Evolutionary conservation across 2,113 vertebrate genomes (phyloP).

Genomic region (Ceyx melanurus): DNA sequence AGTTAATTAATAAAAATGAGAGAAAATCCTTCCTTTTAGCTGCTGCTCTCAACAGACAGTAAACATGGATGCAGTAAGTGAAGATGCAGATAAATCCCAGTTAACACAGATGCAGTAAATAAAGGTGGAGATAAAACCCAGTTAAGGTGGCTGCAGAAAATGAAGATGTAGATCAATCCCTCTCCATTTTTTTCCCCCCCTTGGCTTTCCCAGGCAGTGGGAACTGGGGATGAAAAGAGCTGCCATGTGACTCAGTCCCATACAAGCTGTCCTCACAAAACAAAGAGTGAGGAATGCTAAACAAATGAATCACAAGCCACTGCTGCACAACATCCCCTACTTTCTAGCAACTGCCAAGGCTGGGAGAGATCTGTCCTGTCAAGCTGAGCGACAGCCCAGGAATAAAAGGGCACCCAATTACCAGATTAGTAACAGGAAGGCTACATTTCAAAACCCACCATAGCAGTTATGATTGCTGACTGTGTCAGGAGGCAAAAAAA

Average conservation of each 20-base stretch:
- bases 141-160: background rate
- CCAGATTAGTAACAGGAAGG: background rate
- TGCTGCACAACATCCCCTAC: background rate
- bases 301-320: background rate
- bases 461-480: background rate
- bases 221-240: background rate
- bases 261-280: background rate
- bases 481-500: background rate
- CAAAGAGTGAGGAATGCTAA: background rate
- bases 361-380: background rate
- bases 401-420: background rate
- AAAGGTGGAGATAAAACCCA: background rate
- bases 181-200: background rate
- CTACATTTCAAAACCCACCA: background rate
- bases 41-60: background rate
- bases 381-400: background rate
- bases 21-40: background rate
- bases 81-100: background rate
- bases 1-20: background rate
- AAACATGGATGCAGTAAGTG: background rate
- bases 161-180: background rate
- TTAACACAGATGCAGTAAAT: background rate
- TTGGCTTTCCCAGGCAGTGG: background rate
- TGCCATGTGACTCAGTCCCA: background rate
- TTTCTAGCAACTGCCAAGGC: background rate